Conservation (phyloP, 1,140 invertebrate species). For the Panagrolaimus sp. region DNA sequence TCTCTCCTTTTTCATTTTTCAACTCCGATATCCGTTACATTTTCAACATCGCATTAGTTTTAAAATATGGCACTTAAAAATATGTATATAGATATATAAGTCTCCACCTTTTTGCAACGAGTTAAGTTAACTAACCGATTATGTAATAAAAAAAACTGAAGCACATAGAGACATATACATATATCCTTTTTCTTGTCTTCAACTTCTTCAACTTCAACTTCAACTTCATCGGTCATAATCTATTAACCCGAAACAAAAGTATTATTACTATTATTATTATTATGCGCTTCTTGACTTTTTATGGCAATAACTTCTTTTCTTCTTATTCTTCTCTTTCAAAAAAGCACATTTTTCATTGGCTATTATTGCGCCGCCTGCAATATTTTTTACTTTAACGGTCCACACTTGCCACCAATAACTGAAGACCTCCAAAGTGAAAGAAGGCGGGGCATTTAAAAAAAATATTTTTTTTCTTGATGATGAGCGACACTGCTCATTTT, state of each 20-base stretch:
- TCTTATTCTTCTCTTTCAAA: not conserved
- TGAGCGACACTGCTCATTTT: not conserved
- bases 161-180: no score
- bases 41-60: no score
- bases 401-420: not conserved
- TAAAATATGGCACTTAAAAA: no score
- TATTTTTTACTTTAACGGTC: not conserved
- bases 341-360: not conserved
- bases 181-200: no score
- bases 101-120: not conserved
- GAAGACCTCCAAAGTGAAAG: not conserved
- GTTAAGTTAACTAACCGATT: conserved; percentile 6
- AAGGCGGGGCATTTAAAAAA: not conserved
- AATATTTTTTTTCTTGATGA: no score
- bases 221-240: no score
- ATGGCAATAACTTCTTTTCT: conserved; percentile 11
- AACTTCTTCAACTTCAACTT: no score
- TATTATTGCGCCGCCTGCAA: conserved; percentile 3
- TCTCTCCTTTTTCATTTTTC: not conserved
- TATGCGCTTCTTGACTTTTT: conserved; percentile 11
- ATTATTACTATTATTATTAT: not conserved
- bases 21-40: no score
- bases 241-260: no score
- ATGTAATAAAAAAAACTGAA: conserved; percentile 13
- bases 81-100: no score